Percentiles rank a stretch among this genome's conserved stretches.
Conservation (phyloP, 2,888 invertebrate species). For the Odontothrips loti region DNA sequence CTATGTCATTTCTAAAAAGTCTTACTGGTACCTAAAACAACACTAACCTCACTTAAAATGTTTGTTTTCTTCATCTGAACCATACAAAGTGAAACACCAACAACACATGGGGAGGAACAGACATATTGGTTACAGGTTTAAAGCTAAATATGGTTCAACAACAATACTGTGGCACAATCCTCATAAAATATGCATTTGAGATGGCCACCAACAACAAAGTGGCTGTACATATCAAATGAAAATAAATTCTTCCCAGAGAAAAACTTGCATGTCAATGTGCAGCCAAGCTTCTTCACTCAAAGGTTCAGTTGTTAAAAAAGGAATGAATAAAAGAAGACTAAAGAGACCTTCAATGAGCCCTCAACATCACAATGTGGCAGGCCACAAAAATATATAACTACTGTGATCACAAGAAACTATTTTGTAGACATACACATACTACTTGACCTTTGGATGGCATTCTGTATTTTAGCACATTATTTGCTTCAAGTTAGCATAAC, state of each 20-base stretch:
- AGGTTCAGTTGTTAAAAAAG: not conserved
- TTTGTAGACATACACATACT: not conserved
- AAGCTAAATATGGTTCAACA: no score
- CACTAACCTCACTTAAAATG: not conserved
- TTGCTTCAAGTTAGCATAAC: not conserved
- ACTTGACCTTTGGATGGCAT: not conserved
- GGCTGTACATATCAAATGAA: not conserved
- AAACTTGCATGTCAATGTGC: not conserved
- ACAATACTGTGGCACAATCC: no score
- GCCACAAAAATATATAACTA: not conserved
- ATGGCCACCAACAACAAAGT: no score
- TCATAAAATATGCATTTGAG: no score
- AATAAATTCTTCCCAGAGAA: not conserved
- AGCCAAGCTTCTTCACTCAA: not conserved
- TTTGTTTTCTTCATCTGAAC: not conserved
- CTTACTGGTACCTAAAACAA: not conserved
- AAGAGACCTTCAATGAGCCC: no score
- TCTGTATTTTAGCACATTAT: not conserved
- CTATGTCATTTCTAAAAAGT: not conserved
- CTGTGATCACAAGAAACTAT: not conserved
- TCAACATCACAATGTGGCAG: no score
- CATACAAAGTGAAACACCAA: no score
- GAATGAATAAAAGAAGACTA: no score
- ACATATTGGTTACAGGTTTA: no score
- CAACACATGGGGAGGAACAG: no score